These are phyloP conservation scores for Rhamphomyia laevipes DNA, from an alignment of 2,888 invertebrate species.

Conservation along the genomic window DNA sequence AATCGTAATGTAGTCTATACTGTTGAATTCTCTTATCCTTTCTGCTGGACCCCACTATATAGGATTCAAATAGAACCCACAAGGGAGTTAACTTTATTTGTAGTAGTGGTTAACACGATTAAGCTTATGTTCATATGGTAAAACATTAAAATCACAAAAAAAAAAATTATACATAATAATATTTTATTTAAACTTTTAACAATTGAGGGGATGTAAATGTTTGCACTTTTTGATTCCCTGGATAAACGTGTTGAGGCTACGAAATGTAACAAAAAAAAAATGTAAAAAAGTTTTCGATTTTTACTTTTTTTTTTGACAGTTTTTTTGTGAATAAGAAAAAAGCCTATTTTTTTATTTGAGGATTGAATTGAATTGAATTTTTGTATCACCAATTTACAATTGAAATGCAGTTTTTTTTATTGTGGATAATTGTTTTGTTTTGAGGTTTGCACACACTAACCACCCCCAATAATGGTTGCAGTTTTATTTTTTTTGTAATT, in stretches of 20 bases:
- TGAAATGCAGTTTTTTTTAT: not conserved
- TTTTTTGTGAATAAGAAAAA: too few species aligned
- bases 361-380: not conserved
- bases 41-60: too few species aligned
- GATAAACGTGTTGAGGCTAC: not conserved
- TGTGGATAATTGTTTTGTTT: not conserved
- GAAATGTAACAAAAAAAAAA: too few species aligned
- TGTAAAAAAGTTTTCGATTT: too few species aligned
- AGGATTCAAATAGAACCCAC: not conserved
- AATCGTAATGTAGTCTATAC: too few species aligned
- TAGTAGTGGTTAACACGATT: conserved; percentile 14
- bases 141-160: too few species aligned
- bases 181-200: not conserved
- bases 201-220: conserved; percentile 1
- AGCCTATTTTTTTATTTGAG: too few species aligned
- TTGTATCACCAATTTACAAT: too few species aligned
- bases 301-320: too few species aligned
- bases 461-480: not conserved
- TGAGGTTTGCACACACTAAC: not conserved
- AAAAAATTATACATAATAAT: too few species aligned
- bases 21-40: too few species aligned
- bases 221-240: not conserved
- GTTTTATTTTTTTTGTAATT: not conserved
- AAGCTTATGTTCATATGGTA: too few species aligned
- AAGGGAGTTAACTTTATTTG: conserved; percentile 17